Conservation (phyloP, 1,140 invertebrate genomes). For the Coptotermes formosanus region DNA sequence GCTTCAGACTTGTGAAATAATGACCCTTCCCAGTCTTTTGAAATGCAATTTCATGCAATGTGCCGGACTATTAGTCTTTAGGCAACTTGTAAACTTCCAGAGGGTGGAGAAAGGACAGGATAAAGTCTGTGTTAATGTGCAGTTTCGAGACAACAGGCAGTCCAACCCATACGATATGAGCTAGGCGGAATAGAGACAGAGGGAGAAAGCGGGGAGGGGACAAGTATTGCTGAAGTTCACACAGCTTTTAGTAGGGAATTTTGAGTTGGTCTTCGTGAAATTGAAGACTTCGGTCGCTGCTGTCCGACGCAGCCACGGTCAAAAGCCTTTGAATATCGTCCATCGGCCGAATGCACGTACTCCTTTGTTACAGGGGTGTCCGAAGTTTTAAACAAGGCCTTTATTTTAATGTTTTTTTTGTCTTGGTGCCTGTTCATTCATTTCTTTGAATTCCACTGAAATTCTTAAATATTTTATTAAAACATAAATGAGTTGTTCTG, state of each 20-base stretch:
- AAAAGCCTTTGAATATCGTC: background rate
- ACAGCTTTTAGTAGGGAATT: background rate
- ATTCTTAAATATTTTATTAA: too few relatives aligned
- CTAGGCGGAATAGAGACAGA: background rate
- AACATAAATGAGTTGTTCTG: too few relatives aligned
- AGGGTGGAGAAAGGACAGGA: background rate
- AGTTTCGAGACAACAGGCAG: background rate
- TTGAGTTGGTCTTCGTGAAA: background rate
- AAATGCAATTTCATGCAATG: conserved; percentile 22
- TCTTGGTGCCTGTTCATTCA: too few relatives aligned
- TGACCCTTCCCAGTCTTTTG: background rate
- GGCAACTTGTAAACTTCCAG: background rate
- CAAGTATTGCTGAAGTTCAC: conserved; percentile 12
- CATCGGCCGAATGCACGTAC: background rate
- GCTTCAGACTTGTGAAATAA: background rate
- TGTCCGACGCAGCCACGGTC: background rate
- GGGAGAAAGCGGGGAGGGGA: background rate
- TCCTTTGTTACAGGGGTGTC: background rate
- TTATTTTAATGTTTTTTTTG: too few relatives aligned
- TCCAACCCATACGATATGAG: background rate
- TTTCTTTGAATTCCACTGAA: too few relatives aligned
- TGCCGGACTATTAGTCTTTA: conserved; percentile 18
- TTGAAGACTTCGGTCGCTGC: background rate
- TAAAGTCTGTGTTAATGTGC: background rate
- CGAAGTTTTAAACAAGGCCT: too few relatives aligned